Evolutionary conservation across 2,888 invertebrate genomes (phyloP).

Genomic region (Drosophila diplacantha): DNA sequence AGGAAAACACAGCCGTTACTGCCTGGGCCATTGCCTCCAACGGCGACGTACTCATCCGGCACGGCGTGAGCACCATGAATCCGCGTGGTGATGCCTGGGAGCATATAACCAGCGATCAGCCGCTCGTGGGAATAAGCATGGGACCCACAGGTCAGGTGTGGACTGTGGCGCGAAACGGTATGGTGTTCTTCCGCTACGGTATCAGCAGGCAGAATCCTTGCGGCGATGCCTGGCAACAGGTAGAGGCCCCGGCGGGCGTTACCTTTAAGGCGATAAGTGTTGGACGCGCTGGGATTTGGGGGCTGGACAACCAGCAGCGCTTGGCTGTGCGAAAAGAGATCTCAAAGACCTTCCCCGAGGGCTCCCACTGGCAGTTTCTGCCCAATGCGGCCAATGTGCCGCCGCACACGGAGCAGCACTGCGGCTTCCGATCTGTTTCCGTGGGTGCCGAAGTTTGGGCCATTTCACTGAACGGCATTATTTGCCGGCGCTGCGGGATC

Average conservation of each 20-base stretch:
- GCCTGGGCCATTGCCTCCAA: conserved; percentile 92
- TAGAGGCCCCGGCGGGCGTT: conserved; percentile 84
- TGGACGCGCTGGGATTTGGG: conserved; percentile 87
- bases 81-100: conserved; percentile 83
- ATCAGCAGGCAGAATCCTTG: conserved; percentile 83
- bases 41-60: conserved; percentile 90
- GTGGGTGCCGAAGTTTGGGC: conserved; percentile 88
- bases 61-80: conserved; percentile 85
- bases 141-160: conserved; percentile 85
- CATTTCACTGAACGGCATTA: conserved; percentile 83
- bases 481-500: conserved; percentile 86
- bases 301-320: conserved; percentile 84
- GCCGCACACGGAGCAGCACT: conserved; percentile 79
- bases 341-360: conserved; percentile 86
- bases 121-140: conserved; percentile 85
- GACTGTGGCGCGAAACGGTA: conserved; percentile 91
- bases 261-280: conserved; percentile 87
- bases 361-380: conserved; percentile 89
- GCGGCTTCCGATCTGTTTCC: conserved; percentile 85
- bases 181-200: conserved; percentile 88
- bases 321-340: conserved; percentile 89
- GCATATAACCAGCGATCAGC: conserved; percentile 84
- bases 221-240: conserved; percentile 85
- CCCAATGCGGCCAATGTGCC: conserved; percentile 81
- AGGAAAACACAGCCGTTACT: conserved; percentile 77